Base-by-base conservation (phyloP, 2,113 vertebrate genomes). In the Alouatta palliata region DNA sequence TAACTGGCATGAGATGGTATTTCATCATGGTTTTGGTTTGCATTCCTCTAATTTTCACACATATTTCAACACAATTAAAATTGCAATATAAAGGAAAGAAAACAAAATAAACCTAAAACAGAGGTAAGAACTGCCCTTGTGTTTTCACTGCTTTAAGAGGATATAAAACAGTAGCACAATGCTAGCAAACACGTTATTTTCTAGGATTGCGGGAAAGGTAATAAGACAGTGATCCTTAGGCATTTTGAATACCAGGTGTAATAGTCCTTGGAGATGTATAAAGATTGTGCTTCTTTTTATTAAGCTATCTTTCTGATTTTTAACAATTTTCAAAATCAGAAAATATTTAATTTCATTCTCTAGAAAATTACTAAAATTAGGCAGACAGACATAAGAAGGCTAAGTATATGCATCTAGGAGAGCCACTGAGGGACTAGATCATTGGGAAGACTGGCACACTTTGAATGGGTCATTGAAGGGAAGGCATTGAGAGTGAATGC, bases 101-200 rank as follows among this genome's bases (percentile, higher is more conserved):
- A 96, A 61, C 6, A 49, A 40, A 66, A 91, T 43, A 87, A 92
- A 92, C 40, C 30, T 52, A 79, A 94, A 90, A 83, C 37, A 70
- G 84, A 96, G 9, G 21, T 79, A 21, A 95, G 84, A 83, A 54
- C 14, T 79, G 45, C 16, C 2, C 25, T 40, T 61, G 13, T 84
- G 30, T 49, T 95, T 92, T 89, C 43, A 20, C 52, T 79, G 47
- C 71, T 77, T 13, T 32, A 11, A 58, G 54, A 86, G 16, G 37
- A 68, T 81, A 3, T 61, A 13, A 92, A 92, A 35, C 19, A 47
- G 11, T 76, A 35, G 8, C 75, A 49, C 25, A 84, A 79, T 71
- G 10, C 13, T 83, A 40, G 3, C 23, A 79, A 17, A 66, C 52
- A 80, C 0, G 8, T 85, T 85, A 56, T 64, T 84, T 92, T 91